Percentiles rank a stretch among this genome's conserved stretches.
Conservation (phyloP, 2,888 invertebrate species). For the Polylopha cassiicola region DNA sequence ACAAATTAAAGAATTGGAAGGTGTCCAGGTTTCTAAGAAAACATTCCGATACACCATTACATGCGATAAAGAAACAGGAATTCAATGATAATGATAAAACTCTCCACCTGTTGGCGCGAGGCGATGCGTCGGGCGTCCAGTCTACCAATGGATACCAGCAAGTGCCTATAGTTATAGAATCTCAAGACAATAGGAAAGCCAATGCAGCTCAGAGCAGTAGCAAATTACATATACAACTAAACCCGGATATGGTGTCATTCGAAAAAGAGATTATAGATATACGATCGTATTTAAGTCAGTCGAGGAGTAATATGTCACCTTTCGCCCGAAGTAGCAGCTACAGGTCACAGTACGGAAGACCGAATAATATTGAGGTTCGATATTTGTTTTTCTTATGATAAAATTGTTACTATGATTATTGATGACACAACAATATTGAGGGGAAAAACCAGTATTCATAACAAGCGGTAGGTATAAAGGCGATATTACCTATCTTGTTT, state of each 20-base stretch:
- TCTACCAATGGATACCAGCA: constrained; percentile 78
- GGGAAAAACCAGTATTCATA: no score
- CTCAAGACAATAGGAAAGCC: constrained; percentile 56
- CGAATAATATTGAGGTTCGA: constrained; percentile 75
- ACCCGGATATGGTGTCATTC: constrained; percentile 70
- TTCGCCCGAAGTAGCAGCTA: constrained; percentile 84
- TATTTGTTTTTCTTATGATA: no score
- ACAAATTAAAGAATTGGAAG: constrained; percentile 81
- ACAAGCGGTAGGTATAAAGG: no score
- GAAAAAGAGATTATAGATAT: constrained; percentile 83
- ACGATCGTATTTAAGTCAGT: constrained; percentile 84
- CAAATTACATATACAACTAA: constrained; percentile 68
- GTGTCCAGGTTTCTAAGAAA: constrained; percentile 82
- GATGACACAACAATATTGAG: no score
- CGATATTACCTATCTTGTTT: no score
- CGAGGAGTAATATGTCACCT: constrained; percentile 83
- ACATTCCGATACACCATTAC: constrained; percentile 72
- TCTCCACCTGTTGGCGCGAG: constrained; percentile 54
- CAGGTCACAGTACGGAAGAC: constrained; percentile 81
- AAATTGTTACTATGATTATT: no score
- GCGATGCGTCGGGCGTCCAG: constrained; percentile 44
- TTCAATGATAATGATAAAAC: constrained; percentile 53
- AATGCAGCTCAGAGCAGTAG: constrained; percentile 49
- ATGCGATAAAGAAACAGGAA: constrained; percentile 64
- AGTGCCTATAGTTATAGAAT: constrained; percentile 81